phyloP scores from a whole-genome alignment of 2,113 vertebrate genomes.

The Periophthalmus modestus region DNA sequence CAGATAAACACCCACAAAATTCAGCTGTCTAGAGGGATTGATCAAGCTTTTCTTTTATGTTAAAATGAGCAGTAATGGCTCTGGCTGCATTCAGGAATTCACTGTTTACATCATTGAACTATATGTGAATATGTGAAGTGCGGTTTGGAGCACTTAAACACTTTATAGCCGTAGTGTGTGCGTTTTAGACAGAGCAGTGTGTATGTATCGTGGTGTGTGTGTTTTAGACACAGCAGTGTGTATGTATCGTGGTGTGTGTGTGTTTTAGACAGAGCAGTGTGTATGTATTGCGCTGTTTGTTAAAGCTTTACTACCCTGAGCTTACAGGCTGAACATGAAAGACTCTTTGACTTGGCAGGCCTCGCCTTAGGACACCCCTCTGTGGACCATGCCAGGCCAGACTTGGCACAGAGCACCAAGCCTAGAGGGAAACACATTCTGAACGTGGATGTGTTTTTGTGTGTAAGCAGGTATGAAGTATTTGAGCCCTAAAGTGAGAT shows the following conservation, averaged over 20 bases:
- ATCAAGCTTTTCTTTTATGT: constrained; percentile 62
- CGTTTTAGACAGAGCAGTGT: constrained; percentile 23
- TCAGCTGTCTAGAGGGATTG: constrained; percentile 43
- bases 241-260: constrained; percentile 27
- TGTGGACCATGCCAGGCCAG: constrained; percentile 84
- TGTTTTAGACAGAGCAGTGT: constrained; percentile 23
- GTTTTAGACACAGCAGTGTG: constrained; percentile 26
- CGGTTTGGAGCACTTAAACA: constrained; percentile 59
- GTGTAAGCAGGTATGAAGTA: constrained; percentile 30
- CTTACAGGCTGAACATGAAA: constrained; percentile 75
- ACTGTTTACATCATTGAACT: constrained; percentile 50
- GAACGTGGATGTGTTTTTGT: constrained; percentile 51
- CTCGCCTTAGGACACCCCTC: constrained; percentile 85
- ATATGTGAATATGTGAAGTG: constrained; percentile 38
- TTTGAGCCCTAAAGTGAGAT: constrained; percentile 38
- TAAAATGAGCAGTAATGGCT: constrained; percentile 45
- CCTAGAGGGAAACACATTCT: constrained; percentile 78
- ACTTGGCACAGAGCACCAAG: constrained; percentile 84
- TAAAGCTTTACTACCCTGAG: constrained; percentile 69
- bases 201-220: constrained; percentile 30
- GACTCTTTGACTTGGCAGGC: constrained; percentile 84
- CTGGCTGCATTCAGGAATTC: constrained; percentile 39
- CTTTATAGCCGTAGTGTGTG: constrained; percentile 48
- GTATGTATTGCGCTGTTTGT: constrained; percentile 55
- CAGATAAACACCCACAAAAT: constrained; percentile 49